Evolutionary conservation across 2,888 invertebrate species (phyloP).

Genomic region (Tinea pellionella): DNA sequence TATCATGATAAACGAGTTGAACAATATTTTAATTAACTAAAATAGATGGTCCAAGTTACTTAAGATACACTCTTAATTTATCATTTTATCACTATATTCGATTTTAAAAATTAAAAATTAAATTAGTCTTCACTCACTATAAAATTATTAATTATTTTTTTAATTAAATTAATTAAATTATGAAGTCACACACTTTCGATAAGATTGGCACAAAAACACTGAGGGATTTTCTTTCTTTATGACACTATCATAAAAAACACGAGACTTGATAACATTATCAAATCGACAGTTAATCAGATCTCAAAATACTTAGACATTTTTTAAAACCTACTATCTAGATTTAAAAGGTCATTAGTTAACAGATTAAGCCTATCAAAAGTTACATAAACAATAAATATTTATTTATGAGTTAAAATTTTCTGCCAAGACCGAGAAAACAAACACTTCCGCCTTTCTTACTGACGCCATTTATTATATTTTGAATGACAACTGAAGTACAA

Average conservation of each 20-base stretch:
- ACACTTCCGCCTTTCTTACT: not conserved
- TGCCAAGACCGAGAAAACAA: not conserved
- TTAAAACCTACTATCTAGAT: not conserved
- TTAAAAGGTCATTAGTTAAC: conserved; percentile 1
- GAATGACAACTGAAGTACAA: not conserved
- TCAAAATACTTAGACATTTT: not conserved
- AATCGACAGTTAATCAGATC: conserved; percentile 10
- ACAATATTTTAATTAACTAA: not conserved
- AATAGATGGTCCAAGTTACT: not conserved
- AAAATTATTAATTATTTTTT: not conserved
- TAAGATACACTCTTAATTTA: not conserved
- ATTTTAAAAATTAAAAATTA: not conserved
- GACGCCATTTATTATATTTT: not conserved
- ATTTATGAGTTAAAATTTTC: not conserved
- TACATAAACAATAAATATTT: not conserved
- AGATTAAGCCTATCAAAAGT: not conserved
- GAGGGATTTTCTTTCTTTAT: not conserved
- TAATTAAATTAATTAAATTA: no score
- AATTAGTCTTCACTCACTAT: not conserved
- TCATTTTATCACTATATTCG: not conserved
- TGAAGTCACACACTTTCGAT: conserved; percentile 1
- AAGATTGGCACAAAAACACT: conserved; percentile 4
- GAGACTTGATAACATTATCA: conserved; percentile 6
- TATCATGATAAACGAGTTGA: not conserved
- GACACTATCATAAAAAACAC: not conserved